Evolutionary conservation across 2,888 invertebrate genomes (phyloP).

Genomic region (Andrena dorsata): DNA sequence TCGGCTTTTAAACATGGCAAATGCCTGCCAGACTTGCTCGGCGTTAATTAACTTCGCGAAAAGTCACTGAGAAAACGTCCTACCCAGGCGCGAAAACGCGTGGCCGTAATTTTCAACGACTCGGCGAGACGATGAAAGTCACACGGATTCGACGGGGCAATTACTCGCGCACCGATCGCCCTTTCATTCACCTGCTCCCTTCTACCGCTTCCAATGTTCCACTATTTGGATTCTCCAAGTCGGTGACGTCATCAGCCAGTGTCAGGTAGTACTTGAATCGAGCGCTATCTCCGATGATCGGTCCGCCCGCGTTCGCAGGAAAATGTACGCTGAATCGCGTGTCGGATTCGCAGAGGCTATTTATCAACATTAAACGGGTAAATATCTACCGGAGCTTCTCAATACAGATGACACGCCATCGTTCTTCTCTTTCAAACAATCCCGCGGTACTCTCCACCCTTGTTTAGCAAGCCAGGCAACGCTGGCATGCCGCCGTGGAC

Average conservation of each 20-base stretch:
- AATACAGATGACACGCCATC: constrained; percentile 8
- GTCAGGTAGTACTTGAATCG: constrained; percentile 4
- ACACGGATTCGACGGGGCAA: neutral
- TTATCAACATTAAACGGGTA: constrained; percentile 33
- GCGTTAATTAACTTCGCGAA: constrained; percentile 38
- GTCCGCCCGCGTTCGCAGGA: constrained; percentile 6
- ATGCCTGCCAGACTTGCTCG: constrained; percentile 4
- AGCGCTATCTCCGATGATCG: constrained; percentile 10
- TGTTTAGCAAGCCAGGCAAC: constrained; percentile 4
- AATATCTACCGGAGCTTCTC: constrained; percentile 23
- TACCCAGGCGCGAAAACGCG: constrained; percentile 4
- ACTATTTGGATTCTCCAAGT: neutral
- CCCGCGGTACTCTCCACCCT: constrained; percentile 6
- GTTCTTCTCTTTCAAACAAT: constrained; percentile 23
- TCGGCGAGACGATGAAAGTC: neutral
- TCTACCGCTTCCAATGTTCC: neutral
- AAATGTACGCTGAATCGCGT: neutral
- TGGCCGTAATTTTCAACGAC: neutral
- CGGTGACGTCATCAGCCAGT: neutral
- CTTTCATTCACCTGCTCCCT: neutral
- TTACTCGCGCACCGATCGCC: neutral
- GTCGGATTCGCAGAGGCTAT: constrained; percentile 21
- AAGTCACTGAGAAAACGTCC: neutral
- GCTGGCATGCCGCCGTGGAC: constrained; percentile 10
- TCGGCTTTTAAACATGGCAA: constrained; percentile 27